Evolutionary conservation across 2,797 vertebrate species (phyloP), one percentile per base, ranked within the genome.

Genomic region (Acrocephalus scirpaceus): DNA sequence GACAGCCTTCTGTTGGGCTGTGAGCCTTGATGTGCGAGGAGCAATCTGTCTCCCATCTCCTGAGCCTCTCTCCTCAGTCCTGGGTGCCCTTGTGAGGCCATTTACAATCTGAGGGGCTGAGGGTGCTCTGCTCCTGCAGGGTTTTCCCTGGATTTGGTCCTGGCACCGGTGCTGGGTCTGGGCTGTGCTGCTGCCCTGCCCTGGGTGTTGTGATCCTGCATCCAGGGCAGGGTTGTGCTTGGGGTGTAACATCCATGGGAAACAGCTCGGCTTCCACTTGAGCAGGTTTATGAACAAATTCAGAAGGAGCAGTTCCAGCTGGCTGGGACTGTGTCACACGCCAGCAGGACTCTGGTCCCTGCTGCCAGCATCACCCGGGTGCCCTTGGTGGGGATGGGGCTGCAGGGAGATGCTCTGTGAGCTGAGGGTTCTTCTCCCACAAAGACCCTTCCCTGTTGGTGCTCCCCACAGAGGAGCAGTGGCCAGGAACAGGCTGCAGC

Each of bases 1-100:
- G 94, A 87, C 93, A 95, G 88, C 90, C 90, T 94, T 95, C 94
- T 95, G 90, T 57, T 65, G 71, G 76, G 79, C 79, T 94, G 65
- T 86, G 82, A 95, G 90, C 88, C 90, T 92, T 73, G 81, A 70
- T 67, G 74, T 81, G 74, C 4, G 1, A 88, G 89, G 83, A 92
- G 53, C 94, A 93, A 92, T 79, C 92, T 96, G 96, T 80, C 82
- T 91, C 65, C 79, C 27, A 21, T 83, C 87, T 72, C 22, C 2
- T 4, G 36, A 78, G 56, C 77, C 58, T 87, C 74, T 10, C 62
- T 54, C 69, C 16, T 25, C 48, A 16, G 82, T 42, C 36, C 82
- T 57, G 54, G 54, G 3, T 74, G 72, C 47, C 38, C 83, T 22
- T 57, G 17, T 27, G 80, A 84, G 70, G 61, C 76, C 0, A 0